These are phyloP conservation scores for Nasonovia ribisnigri DNA, from an alignment of 2,888 invertebrate species.

Conservation along the genomic window DNA sequence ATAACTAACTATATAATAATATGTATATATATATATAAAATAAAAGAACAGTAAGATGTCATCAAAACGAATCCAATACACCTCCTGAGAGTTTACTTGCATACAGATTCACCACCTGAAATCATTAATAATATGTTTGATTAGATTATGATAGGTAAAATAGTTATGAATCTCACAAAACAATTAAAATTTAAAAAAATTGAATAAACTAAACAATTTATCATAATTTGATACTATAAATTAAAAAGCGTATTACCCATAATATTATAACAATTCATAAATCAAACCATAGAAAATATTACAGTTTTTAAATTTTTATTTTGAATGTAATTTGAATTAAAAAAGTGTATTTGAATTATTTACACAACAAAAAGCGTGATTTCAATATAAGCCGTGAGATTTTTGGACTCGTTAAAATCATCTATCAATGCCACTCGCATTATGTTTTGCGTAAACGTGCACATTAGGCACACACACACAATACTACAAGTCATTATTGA, in stretches of 20 bases:
- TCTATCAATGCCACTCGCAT: background rate
- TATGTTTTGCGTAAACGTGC: background rate
- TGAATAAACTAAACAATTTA: no score
- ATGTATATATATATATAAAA: background rate
- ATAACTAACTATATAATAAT: slow-evolving; percentile 20
- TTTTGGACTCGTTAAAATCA: background rate
- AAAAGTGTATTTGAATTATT: no score
- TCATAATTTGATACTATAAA: no score
- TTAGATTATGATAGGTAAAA: background rate
- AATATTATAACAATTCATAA: no score
- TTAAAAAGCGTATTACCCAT: no score
- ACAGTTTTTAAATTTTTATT: no score
- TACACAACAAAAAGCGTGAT: no score
- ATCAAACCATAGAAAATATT: no score
- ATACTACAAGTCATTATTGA: background rate
- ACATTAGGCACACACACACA: background rate
- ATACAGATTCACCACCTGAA: slow-evolving; percentile 84
- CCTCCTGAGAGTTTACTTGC: slow-evolving; percentile 86
- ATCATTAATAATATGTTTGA: slow-evolving; percentile 69
- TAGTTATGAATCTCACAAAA: no score
- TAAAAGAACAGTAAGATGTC: background rate
- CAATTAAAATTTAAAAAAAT: no score
- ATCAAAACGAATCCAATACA: slow-evolving; percentile 75
- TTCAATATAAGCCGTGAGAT: no score
- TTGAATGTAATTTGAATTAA: no score